phyloP scores from a whole-genome alignment of 1,140 invertebrate species.

The Bombus consobrinus region DNA sequence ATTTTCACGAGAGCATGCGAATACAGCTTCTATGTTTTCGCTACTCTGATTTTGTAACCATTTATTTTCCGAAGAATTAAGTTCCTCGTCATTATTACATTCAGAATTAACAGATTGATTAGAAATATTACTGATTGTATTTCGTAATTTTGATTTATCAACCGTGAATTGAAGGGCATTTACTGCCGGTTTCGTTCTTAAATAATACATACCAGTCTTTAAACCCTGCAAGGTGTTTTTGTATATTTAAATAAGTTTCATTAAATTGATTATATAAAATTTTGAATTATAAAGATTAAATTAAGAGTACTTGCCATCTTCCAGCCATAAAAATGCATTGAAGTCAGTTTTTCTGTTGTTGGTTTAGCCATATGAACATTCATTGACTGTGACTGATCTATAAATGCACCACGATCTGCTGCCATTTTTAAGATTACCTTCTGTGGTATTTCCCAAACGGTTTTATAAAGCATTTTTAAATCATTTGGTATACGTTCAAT shows the following conservation, averaged over 20 bases:
- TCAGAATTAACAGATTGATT: constrained; percentile 19
- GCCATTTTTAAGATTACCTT: constrained; percentile 98
- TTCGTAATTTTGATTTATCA: constrained; percentile 91
- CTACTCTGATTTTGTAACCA: constrained; percentile 64
- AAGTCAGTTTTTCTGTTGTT: constrained; percentile 96
- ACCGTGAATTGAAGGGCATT: constrained; percentile 99
- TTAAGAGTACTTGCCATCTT: constrained; percentile 86
- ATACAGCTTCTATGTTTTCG: constrained; percentile 86
- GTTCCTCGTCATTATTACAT: constrained; percentile 51
- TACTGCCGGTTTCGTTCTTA: constrained; percentile 97
- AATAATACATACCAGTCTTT: constrained; percentile 99
- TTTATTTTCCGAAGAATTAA: constrained; percentile 20
- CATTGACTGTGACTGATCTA: constrained; percentile 99
- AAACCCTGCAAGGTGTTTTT: constrained; percentile 86
- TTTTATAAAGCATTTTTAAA: constrained; percentile 97
- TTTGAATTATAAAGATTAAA: background rate
- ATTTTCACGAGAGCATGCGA: constrained; percentile 93
- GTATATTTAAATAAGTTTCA: background rate
- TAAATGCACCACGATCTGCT: constrained; percentile 98
- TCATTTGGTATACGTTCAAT: constrained; percentile 92
- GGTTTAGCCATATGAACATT: constrained; percentile 98
- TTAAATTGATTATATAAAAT: background rate
- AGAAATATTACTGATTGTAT: constrained; percentile 52
- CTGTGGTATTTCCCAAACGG: constrained; percentile 99
- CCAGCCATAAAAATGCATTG: constrained; percentile 99